phyloP scores from a whole-genome alignment of 92 coral and sea anemone species.

The Siderastrea siderea region DNA sequence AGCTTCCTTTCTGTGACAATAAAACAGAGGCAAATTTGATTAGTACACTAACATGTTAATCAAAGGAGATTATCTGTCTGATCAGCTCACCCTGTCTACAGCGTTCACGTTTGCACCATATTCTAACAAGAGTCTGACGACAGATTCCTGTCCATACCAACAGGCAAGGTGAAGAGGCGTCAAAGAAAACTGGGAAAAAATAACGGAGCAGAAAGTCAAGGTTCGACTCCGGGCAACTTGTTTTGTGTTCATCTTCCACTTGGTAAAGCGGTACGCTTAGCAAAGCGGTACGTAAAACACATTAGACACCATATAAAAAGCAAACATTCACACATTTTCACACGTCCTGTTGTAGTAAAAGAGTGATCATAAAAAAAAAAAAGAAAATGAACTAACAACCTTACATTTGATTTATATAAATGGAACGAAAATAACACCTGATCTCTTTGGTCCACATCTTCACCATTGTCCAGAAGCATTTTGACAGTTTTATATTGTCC shows the following conservation, averaged over 20 bases:
- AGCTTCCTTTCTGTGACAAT: neutral
- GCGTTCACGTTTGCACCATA: constrained; percentile 78
- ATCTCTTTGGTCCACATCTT: constrained; percentile 7
- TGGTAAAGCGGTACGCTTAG: too few relatives aligned
- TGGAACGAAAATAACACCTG: neutral
- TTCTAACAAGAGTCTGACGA: constrained; percentile 74
- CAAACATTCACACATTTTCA: too few relatives aligned
- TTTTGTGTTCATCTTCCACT: too few relatives aligned
- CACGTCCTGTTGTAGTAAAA: too few relatives aligned
- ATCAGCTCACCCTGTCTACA: neutral
- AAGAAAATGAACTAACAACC: neutral
- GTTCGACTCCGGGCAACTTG: too few relatives aligned
- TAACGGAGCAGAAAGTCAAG: neutral
- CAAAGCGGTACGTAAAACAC: too few relatives aligned
- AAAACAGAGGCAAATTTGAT: too few relatives aligned
- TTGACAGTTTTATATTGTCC: neutral
- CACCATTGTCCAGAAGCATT: constrained; percentile 14
- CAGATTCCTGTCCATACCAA: constrained; percentile 81
- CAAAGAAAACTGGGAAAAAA: neutral
- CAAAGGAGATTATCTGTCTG: neutral
- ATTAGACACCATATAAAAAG: too few relatives aligned
- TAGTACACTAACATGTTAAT: neutral
- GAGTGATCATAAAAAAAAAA: too few relatives aligned
- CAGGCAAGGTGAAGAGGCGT: constrained; percentile 88
- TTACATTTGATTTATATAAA: neutral